A percentile compares a stretch with the other conserved stretches of the same genome.
Conservation (phyloP, 2,888 invertebrate species). For the Pseudanteris insignis region DNA sequence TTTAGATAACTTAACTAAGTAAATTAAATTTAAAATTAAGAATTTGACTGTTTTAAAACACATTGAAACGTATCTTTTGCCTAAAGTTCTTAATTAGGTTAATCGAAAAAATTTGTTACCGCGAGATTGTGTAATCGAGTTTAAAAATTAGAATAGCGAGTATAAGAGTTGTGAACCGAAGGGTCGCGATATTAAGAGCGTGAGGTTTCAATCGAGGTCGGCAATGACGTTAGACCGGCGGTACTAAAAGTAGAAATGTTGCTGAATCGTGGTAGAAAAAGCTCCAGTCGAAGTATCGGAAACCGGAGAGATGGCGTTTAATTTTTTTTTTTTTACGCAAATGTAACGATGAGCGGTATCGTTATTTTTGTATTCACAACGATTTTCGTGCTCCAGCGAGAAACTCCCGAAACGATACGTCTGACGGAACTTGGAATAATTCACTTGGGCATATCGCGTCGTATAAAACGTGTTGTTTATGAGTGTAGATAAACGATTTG, state of each 20-base stretch:
- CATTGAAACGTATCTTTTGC: too few species aligned
- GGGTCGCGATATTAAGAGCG: slow-evolving; percentile 21
- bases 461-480: slow-evolving; percentile 18
- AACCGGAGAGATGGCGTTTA: slow-evolving; percentile 23
- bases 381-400: slow-evolving; percentile 9
- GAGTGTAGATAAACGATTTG: too few species aligned
- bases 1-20: too few species aligned
- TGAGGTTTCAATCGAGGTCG: slow-evolving; percentile 31
- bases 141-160: too few species aligned
- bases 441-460: slow-evolving; percentile 22
- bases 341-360: slow-evolving; percentile 30
- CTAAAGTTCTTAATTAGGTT: too few species aligned
- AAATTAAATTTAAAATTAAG: too few species aligned
- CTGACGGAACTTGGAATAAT: slow-evolving; percentile 29
- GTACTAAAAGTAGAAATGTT: slow-evolving; percentile 40
- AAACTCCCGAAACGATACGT: slow-evolving; percentile 9
- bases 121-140: too few species aligned
- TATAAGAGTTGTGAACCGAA: too few species aligned
- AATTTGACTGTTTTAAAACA: too few species aligned
- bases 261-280: slow-evolving; percentile 30
- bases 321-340: slow-evolving; percentile 38
- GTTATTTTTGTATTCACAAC: slow-evolving; percentile 38
- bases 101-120: too few species aligned
- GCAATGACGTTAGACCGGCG: slow-evolving; percentile 35
- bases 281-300: slow-evolving; percentile 32